These are phyloP conservation scores for Spilarctia lutea DNA, from an alignment of 2,888 invertebrate genomes.

Conservation along the genomic window DNA sequence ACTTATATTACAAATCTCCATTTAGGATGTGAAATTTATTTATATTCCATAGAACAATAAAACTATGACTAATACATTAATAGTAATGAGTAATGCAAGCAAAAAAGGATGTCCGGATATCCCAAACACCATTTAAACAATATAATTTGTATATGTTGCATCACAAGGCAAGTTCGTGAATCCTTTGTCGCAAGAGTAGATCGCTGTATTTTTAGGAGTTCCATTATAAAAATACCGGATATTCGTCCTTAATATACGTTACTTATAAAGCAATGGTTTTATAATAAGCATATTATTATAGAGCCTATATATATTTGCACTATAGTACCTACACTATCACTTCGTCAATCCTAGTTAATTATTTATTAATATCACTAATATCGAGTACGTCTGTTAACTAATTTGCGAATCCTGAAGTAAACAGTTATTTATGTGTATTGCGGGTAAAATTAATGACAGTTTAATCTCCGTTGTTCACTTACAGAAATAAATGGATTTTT, in stretches of 20 bases:
- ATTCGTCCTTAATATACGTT: neutral
- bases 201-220: neutral
- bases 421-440: no score
- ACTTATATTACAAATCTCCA: neutral
- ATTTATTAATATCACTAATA: no score
- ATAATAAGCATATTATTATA: neutral
- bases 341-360: neutral
- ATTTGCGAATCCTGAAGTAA: no score
- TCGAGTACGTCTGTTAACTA: no score
- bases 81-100: constrained; percentile 43
- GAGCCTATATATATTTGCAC: neutral
- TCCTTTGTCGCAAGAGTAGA: constrained; percentile 7
- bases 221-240: constrained; percentile 8
- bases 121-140: constrained; percentile 46
- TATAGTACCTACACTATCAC: neutral
- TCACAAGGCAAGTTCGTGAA: constrained; percentile 19
- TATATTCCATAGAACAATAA: constrained; percentile 13
- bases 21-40: neutral
- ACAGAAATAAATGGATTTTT: neutral
- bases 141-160: constrained; percentile 35
- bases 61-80: constrained; percentile 33
- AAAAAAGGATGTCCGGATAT: constrained; percentile 45
- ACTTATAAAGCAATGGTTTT: neutral
- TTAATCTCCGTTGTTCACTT: neutral
- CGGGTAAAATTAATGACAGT: neutral